These are phyloP conservation scores for Ganaspis brasiliensis DNA, from an alignment of 2,888 invertebrate species.

Conservation along the genomic window DNA sequence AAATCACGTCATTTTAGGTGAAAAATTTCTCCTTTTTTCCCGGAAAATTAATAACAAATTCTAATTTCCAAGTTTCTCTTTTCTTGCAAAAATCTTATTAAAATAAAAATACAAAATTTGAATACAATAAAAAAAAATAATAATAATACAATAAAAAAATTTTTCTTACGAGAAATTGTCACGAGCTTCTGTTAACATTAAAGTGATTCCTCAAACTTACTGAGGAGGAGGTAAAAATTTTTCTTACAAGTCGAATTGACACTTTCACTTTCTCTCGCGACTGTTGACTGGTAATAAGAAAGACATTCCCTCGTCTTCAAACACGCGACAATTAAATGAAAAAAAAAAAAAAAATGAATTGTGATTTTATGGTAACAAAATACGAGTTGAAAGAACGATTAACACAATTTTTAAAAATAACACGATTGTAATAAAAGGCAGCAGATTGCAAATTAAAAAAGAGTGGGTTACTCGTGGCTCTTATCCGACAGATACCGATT, in stretches of 20 bases:
- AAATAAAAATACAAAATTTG: too few relatives aligned
- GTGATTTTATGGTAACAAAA: neutral
- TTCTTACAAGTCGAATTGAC: conserved; percentile 1
- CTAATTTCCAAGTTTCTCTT: neutral
- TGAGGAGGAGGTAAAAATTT: neutral
- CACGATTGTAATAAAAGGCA: neutral
- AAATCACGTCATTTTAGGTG: neutral
- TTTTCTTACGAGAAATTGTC: too few relatives aligned
- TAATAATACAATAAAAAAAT: too few relatives aligned
- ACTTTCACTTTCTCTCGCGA: conserved; percentile 38
- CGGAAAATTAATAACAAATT: neutral
- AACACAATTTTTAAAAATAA: neutral
- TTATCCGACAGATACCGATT: conserved; percentile 28
- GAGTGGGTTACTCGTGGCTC: conserved; percentile 46
- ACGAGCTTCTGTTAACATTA: neutral
- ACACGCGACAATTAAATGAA: neutral
- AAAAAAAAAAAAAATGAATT: neutral
- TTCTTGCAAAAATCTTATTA: too few relatives aligned
- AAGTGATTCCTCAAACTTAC: conserved; percentile 4
- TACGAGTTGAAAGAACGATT: neutral
- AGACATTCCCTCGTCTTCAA: conserved; percentile 21
- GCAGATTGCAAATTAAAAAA: neutral
- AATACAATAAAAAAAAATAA: too few relatives aligned
- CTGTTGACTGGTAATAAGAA: conserved; percentile 6
- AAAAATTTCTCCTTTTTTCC: neutral